Percentiles rank a stretch among this genome's conserved stretches.
Evolutionary conservation across 2,113 vertebrate species (phyloP).

Genomic region (Oxyura jamaicensis): DNA sequence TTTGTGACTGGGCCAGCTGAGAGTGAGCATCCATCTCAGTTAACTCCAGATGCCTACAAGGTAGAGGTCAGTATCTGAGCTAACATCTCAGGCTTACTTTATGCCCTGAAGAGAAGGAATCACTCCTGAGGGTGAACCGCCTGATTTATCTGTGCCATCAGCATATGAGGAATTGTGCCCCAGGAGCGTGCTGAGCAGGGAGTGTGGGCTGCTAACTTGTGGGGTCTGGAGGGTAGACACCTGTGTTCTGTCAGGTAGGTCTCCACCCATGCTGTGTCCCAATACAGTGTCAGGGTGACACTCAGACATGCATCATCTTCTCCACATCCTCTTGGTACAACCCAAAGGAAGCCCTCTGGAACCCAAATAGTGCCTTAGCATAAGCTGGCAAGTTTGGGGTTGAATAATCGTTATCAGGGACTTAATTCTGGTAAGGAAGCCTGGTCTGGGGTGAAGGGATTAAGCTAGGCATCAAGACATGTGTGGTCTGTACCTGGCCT

Average conservation of each 20-base stretch:
- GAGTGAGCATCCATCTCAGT: background rate
- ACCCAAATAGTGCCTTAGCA: background rate
- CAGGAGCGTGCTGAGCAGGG: background rate
- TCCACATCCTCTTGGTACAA: accelerated
- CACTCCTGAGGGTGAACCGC: background rate
- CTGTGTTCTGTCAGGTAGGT: accelerated
- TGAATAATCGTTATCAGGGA: background rate
- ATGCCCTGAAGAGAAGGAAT: background rate
- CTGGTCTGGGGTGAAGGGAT: background rate
- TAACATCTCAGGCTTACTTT: background rate
- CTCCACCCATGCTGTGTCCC: background rate
- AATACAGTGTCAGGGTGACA: background rate
- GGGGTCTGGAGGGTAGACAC: background rate
- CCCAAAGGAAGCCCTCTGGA: background rate
- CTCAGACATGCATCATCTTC: background rate
- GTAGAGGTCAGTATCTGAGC: background rate
- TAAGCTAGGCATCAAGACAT: background rate
- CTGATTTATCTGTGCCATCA: background rate
- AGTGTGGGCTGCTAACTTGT: accelerated
- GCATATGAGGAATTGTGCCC: background rate
- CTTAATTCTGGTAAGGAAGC: background rate
- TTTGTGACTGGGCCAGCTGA: accelerated
- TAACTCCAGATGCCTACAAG: background rate
- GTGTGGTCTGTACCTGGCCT: background rate
- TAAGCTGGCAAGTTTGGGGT: background rate